These are phyloP conservation scores for Cyphomyrmex costatus DNA, from an alignment of 1,140 invertebrate genomes.

Conservation along the genomic window DNA sequence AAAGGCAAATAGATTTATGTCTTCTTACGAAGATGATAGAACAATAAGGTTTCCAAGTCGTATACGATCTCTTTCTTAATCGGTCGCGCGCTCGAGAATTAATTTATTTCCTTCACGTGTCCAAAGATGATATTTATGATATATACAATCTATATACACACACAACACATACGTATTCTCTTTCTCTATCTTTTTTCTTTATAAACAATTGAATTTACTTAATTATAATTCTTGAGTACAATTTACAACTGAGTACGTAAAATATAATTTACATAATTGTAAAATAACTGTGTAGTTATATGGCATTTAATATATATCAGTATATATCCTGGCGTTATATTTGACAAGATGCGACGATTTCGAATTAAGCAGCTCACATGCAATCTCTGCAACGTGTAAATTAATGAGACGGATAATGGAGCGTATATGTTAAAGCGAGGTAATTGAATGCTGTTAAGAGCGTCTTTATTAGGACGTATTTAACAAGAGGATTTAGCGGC, in stretches of 20 bases:
- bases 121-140: conserved; percentile 34
- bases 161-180: too few species aligned
- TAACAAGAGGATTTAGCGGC: neutral
- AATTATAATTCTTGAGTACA: neutral
- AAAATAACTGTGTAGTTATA: neutral
- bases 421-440: conserved; percentile 6
- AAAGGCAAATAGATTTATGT: conserved; percentile 77
- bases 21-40: conserved; percentile 77
- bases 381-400: neutral
- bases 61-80: conserved; percentile 68
- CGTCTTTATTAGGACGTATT: neutral
- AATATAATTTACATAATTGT: neutral
- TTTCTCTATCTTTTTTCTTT: neutral
- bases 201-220: neutral
- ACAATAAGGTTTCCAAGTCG: conserved; percentile 80
- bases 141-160: neutral
- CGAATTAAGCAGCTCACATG: neutral
- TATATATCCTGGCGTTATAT: neutral
- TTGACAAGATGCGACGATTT: conserved; percentile 6
- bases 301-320: too few species aligned
- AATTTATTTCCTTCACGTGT: conserved; percentile 54
- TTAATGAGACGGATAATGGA: conserved; percentile 27
- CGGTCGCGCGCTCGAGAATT: conserved; percentile 43
- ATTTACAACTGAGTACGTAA: neutral
- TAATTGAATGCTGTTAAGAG: conserved; percentile 12